Evolutionary conservation across 1,140 invertebrate species (phyloP).

Genomic region (Archivesica marissinica): DNA sequence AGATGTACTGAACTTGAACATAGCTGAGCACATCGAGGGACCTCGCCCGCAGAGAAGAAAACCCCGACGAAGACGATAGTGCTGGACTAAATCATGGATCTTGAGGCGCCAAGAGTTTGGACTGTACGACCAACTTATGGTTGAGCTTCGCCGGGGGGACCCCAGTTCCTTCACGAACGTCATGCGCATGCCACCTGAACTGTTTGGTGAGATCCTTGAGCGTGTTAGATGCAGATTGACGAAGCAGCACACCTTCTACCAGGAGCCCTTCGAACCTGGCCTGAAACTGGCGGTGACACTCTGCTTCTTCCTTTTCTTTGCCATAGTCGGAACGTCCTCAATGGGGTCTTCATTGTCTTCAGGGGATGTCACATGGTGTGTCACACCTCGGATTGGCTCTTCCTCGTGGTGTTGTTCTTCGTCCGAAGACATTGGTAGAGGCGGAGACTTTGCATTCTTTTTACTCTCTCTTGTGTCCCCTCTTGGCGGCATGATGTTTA

Average conservation of each 20-base stretch:
- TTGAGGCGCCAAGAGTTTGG: slow-evolving; percentile 28
- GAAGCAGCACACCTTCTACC: slow-evolving; percentile 61
- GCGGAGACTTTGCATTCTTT: slow-evolving; percentile 39
- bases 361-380: slow-evolving; percentile 55
- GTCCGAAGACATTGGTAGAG: slow-evolving; percentile 48
- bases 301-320: slow-evolving; percentile 59
- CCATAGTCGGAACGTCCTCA: slow-evolving; percentile 51
- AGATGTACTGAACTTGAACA: slow-evolving; percentile 34
- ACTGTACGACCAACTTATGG: slow-evolving; percentile 17
- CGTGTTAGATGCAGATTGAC: slow-evolving; percentile 52
- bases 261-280: slow-evolving; percentile 49
- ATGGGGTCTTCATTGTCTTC: slow-evolving; percentile 52
- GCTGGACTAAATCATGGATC: slow-evolving; percentile 41
- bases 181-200: slow-evolving; percentile 49
- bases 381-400: slow-evolving; percentile 49
- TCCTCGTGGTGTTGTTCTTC: slow-evolving; percentile 56
- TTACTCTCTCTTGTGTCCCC: too few relatives aligned
- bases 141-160: not conserved
- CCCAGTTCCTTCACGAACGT: slow-evolving; percentile 6
- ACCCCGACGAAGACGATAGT: slow-evolving; percentile 40
- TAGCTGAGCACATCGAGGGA: slow-evolving; percentile 46
- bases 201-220: slow-evolving; percentile 43
- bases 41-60: slow-evolving; percentile 11
- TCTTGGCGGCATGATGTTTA: slow-evolving; percentile 45
- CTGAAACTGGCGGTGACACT: slow-evolving; percentile 60